Base-by-base conservation (phyloP, 2,797 vertebrate species). In the Paratrypauchen microcephalus region DNA sequence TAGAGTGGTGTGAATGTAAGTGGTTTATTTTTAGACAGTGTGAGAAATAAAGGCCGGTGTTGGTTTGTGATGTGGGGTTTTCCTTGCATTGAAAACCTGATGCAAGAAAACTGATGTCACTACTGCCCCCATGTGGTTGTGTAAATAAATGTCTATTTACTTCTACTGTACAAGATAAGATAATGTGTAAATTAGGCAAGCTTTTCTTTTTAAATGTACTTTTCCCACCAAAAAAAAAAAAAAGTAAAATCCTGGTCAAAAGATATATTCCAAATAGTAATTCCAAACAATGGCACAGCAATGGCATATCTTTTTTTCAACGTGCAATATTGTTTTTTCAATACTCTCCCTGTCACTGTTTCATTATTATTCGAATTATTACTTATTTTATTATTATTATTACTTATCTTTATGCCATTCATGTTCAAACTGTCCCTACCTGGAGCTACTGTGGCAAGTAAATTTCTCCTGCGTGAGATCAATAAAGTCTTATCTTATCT, bases 121-220 rank as follows among this genome's bases (percentile, higher is more conserved):
- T 71, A 83, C 83, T 84, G 89, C 91, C 91, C 89, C 75, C 91
- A 58, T 87, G 91, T 91, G 91, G 89, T 24, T 23, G 0, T 0
- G 2, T 6, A 36, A 36, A 36, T 70, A 12, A 36, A 78, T 41
- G 82, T 70, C 52, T 48, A 12, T 15, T 16, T 6, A 5, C 8
- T 21, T 41, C 16, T 24, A n/a, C n/a, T n/a, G n/a, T n/a, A 1
- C 18, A 5, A 41, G 19, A 39, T 2, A 36, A 15, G 23, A 41
- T 63, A 21, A 45, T n/a, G 55, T 26, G 23, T 26, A 26, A 26
- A 57, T 13, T 24, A 23, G 9, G 5, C 12, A 24, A n/a, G 69
- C 16, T 18, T 13, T 48, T 36, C 32, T 36, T 9, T 36, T 36
- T 36, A 18, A 24, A 62, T 45, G 58, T 30, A 26, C 2, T 3